Conservation (phyloP, 2,113 vertebrate genomes). For the Halichoeres trimaculatus region DNA sequence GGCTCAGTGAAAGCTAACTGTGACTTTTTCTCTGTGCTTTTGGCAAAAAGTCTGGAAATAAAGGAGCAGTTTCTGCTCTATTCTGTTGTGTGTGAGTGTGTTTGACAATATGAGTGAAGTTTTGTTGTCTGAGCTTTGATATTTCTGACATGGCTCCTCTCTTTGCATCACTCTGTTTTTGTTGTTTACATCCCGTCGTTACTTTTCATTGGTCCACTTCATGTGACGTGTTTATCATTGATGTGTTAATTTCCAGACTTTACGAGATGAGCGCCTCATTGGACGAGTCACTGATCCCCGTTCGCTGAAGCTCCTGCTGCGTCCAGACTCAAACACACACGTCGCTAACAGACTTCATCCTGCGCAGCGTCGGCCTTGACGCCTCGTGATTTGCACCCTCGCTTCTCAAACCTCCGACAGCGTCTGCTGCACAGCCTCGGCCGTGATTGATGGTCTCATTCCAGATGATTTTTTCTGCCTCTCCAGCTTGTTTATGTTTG, state of each 20-base stretch:
- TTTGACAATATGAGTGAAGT: too few species aligned
- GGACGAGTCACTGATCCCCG: background rate
- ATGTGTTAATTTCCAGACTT: conserved; percentile 1
- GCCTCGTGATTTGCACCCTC: background rate
- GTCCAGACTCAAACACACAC: background rate
- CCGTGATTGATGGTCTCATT: background rate
- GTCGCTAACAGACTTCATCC: background rate
- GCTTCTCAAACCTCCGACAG: background rate
- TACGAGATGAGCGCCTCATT: background rate
- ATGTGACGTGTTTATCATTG: conserved; percentile 22
- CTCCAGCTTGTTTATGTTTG: conserved; percentile 22
- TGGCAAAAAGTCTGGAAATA: too few species aligned
- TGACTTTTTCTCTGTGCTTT: too few species aligned
- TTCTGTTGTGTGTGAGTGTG: too few species aligned
- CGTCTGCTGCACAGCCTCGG: background rate
- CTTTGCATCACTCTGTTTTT: background rate
- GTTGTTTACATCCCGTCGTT: conserved; percentile 1
- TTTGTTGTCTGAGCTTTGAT: too few species aligned
- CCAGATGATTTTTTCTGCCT: background rate
- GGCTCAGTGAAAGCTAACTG: too few species aligned
- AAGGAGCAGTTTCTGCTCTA: too few species aligned
- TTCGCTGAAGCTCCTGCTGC: background rate
- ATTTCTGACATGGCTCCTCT: too few species aligned
- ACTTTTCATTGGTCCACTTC: conserved; percentile 20
- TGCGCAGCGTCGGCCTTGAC: background rate